Percentiles rank a stretch among this genome's conserved stretches.
Conservation (phyloP, 2,797 vertebrate species). For the Anguilla pacifica region DNA sequence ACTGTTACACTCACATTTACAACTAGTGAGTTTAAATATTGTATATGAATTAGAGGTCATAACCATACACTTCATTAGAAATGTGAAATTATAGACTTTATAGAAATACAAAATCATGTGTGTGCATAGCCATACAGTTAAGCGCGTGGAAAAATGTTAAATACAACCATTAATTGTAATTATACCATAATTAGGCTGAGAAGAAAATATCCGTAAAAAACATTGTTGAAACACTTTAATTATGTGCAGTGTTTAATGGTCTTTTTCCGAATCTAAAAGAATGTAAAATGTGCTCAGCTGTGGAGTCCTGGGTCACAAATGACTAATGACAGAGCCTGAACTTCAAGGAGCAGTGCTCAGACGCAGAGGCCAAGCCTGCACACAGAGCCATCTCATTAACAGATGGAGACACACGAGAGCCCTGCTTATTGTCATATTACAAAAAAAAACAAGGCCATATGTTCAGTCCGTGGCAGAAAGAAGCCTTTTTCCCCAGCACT, state of each 20-base stretch:
- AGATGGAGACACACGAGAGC: background rate
- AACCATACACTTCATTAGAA: background rate
- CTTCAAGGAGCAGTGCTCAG: background rate
- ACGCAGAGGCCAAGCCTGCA: background rate
- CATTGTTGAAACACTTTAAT: background rate
- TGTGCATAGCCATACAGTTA: background rate
- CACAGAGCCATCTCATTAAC: background rate
- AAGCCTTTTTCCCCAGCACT: background rate
- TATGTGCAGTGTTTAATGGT: constrained; percentile 1
- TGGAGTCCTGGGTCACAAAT: background rate
- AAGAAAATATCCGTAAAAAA: background rate
- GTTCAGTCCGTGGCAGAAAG: background rate
- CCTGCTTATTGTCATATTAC: background rate
- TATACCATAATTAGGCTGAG: background rate
- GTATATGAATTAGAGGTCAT: background rate
- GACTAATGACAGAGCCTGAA: background rate
- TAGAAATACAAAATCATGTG: background rate
- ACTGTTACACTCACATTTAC: background rate
- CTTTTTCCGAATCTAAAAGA: background rate
- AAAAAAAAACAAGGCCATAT: background rate
- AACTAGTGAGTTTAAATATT: background rate
- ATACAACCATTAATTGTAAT: background rate
- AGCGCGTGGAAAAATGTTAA: background rate
- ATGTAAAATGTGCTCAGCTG: background rate
- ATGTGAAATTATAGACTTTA: background rate